Conservation (phyloP, 1,140 invertebrate genomes). For the Apis mellifera region DNA sequence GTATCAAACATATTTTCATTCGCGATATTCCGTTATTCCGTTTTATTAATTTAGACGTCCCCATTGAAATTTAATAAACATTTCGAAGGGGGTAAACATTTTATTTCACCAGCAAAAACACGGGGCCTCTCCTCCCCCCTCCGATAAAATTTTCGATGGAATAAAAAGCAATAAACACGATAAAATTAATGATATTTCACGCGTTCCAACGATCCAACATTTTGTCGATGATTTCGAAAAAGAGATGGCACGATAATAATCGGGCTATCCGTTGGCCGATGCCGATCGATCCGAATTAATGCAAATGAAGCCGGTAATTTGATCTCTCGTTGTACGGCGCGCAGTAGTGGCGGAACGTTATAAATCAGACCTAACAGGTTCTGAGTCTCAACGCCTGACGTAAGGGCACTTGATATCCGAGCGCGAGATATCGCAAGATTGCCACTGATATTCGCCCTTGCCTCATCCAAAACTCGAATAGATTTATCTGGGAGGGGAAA, state of each 20-base stretch:
- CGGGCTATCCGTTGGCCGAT: constrained; percentile 5
- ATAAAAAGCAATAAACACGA: too few species aligned
- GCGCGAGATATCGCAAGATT: constrained; percentile 31
- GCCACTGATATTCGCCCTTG: not conserved
- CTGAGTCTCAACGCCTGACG: constrained; percentile 24
- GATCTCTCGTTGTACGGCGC: constrained; percentile 25
- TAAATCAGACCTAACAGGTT: constrained; percentile 46
- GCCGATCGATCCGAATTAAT: constrained; percentile 39
- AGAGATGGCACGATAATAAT: constrained; percentile 22
- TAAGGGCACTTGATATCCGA: constrained; percentile 32
- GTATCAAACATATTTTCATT: too few species aligned
- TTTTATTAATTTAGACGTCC: too few species aligned
- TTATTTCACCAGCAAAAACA: too few species aligned
- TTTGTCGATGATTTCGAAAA: not conserved
- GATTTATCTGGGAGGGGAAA: not conserved
- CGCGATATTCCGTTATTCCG: too few species aligned
- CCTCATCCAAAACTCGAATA: too few species aligned
- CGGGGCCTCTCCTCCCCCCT: too few species aligned
- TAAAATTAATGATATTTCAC: not conserved
- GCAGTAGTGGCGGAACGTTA: constrained; percentile 28
- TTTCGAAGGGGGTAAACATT: too few species aligned
- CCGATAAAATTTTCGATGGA: too few species aligned
- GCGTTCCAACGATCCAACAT: not conserved
- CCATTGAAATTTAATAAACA: too few species aligned
- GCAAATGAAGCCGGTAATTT: constrained; percentile 39